phyloP scores from a whole-genome alignment of 2,797 vertebrate genomes.

The Periophthalmus magnuspinnatus region DNA sequence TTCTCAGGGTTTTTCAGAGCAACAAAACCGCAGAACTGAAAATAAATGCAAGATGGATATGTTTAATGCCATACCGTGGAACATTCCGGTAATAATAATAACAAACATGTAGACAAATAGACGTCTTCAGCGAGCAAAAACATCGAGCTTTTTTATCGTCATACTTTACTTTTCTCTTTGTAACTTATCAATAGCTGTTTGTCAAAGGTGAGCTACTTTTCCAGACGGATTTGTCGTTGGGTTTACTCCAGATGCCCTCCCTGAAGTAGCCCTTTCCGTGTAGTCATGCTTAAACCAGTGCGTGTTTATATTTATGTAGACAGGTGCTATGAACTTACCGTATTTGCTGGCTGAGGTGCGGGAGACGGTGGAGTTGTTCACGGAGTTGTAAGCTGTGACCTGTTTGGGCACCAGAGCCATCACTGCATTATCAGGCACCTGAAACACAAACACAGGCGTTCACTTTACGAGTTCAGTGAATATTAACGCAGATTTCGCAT shows the following conservation, averaged over 20 bases:
- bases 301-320: not conserved
- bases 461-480: not conserved
- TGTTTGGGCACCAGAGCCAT: slow-evolving; percentile 97
- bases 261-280: not conserved
- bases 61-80: no score
- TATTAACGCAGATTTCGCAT: slow-evolving; percentile 16
- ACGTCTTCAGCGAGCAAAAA: no score
- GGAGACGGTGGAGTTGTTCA: slow-evolving; percentile 97
- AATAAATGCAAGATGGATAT: no score
- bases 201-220: not conserved
- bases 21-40: no score
- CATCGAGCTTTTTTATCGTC: no score
- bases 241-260: not conserved
- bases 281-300: no score
- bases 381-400: slow-evolving; percentile 95
- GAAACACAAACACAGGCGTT: slow-evolving; percentile 19
- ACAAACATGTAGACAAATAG: no score
- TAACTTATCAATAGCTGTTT: not conserved
- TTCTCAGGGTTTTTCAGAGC: no score
- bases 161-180: not conserved
- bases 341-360: slow-evolving; percentile 98
- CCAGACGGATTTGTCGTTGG: no score
- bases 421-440: slow-evolving; percentile 94
- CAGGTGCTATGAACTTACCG: slow-evolving; percentile 72
- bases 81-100: no score